phyloP scores from a whole-genome alignment of 2,888 invertebrate species.

The Tenthredo notha region DNA sequence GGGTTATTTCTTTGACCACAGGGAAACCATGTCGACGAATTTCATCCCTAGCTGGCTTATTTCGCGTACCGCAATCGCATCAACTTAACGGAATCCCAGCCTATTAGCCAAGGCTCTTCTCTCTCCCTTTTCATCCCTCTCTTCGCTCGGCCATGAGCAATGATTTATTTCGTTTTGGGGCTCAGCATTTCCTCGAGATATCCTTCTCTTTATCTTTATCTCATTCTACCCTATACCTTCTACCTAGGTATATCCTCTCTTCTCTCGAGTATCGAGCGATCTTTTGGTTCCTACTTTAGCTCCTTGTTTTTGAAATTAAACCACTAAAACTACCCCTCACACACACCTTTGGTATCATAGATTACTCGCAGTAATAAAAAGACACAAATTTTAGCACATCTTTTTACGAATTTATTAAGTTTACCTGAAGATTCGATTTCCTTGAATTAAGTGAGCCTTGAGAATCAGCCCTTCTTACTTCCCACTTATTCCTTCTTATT shows the following conservation, averaged over 20 bases:
- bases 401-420: background rate
- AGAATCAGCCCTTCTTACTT: background rate
- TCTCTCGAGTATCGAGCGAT: background rate
- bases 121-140: background rate
- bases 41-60: slow-evolving; percentile 69
- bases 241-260: background rate
- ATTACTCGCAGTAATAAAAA: background rate
- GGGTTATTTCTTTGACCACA: slow-evolving; percentile 41
- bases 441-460: background rate
- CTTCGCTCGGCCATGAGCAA: slow-evolving; percentile 23
- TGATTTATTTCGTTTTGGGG: slow-evolving; percentile 32
- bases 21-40: slow-evolving; percentile 67
- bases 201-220: background rate
- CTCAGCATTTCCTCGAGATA: slow-evolving; percentile 6
- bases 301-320: slow-evolving; percentile 12
- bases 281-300: background rate
- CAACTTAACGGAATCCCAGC: slow-evolving; percentile 60
- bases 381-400: background rate
- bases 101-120: slow-evolving; percentile 66
- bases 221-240: background rate
- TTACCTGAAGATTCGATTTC: background rate
- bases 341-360: background rate
- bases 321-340: background rate
- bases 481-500: background rate
- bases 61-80: slow-evolving; percentile 70